A percentile compares a stretch with the other conserved stretches of the same genome.
Conservation (phyloP, 2,797 vertebrate species). For the Cottoperca gobio region DNA sequence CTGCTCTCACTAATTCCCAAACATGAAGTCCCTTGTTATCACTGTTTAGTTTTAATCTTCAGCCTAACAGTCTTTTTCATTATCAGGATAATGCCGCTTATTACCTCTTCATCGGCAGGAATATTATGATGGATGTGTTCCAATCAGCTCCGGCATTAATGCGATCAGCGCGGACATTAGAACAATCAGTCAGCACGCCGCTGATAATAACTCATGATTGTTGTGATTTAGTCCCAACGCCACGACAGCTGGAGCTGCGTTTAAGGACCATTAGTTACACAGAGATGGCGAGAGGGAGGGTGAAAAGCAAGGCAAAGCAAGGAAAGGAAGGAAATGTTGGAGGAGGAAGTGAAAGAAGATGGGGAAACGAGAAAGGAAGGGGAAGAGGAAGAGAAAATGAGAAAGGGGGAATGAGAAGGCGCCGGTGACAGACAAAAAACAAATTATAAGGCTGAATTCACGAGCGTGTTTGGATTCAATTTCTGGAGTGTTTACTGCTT, state of each 20-base stretch:
- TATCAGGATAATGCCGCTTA: constrained; percentile 71
- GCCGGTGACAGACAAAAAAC: constrained; percentile 15
- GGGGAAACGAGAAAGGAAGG: not conserved
- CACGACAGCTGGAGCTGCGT: constrained; percentile 72
- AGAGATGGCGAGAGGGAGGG: constrained; percentile 29
- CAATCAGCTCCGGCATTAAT: constrained; percentile 76
- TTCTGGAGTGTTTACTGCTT: constrained; percentile 13
- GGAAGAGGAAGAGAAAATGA: not conserved
- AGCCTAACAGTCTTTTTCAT: constrained; percentile 70
- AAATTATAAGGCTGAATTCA: constrained; percentile 16
- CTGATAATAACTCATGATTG: constrained; percentile 78
- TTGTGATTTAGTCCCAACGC: constrained; percentile 75
- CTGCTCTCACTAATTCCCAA: constrained; percentile 54
- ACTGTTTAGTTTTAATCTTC: constrained; percentile 74
- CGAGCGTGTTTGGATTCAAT: constrained; percentile 10
- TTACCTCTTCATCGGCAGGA: constrained; percentile 73
- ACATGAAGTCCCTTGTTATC: constrained; percentile 73
- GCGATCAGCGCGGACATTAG: constrained; percentile 73
- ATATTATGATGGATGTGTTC: constrained; percentile 79
- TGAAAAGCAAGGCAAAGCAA: constrained; percentile 3
- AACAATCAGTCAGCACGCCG: constrained; percentile 71
- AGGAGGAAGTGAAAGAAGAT: constrained; percentile 9
- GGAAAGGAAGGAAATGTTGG: constrained; percentile 7
- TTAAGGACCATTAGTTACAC: constrained; percentile 78
- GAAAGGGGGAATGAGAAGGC: constrained; percentile 2